phyloP scores from a whole-genome alignment of 2,888 invertebrate species.

The Plemyria rubiginata region DNA sequence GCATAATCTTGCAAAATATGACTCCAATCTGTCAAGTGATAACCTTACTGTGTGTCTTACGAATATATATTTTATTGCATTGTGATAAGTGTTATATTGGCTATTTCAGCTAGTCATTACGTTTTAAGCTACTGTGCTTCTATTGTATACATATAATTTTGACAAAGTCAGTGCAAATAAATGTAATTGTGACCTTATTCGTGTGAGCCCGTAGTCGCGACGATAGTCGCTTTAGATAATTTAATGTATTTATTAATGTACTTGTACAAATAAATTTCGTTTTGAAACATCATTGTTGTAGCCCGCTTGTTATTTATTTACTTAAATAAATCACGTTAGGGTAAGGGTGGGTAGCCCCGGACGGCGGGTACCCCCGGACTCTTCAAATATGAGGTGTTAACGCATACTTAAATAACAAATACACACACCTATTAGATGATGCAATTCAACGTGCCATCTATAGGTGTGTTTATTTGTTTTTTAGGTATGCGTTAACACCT shows the following conservation, averaged over 20 bases:
- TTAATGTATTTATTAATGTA: slow-evolving; percentile 62
- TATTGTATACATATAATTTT: background rate
- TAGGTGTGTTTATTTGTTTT: too few relatives aligned
- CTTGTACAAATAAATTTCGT: slow-evolving; percentile 57
- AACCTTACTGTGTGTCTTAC: background rate
- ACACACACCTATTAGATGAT: too few relatives aligned
- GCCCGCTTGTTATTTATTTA: too few relatives aligned
- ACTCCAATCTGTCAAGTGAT: background rate
- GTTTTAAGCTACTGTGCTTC: slow-evolving; percentile 8
- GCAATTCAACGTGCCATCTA: too few relatives aligned
- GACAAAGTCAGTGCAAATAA: slow-evolving; percentile 2
- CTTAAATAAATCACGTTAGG: too few relatives aligned
- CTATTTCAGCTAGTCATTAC: slow-evolving; percentile 21
- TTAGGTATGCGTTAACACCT: too few relatives aligned
- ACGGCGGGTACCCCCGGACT: too few relatives aligned
- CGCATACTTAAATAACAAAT: too few relatives aligned
- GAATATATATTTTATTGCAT: slow-evolving; percentile 6
- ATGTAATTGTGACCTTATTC: slow-evolving; percentile 28
- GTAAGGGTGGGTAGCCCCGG: too few relatives aligned
- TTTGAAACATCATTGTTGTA: slow-evolving; percentile 30
- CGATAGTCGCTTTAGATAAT: slow-evolving; percentile 48
- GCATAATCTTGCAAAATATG: background rate
- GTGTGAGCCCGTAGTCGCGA: slow-evolving; percentile 24
- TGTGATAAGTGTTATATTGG: slow-evolving; percentile 1
- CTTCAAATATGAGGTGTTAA: too few relatives aligned